Evolutionary conservation across 2,113 vertebrate species (phyloP).

Genomic region (Dascyllus trimaculatus): DNA sequence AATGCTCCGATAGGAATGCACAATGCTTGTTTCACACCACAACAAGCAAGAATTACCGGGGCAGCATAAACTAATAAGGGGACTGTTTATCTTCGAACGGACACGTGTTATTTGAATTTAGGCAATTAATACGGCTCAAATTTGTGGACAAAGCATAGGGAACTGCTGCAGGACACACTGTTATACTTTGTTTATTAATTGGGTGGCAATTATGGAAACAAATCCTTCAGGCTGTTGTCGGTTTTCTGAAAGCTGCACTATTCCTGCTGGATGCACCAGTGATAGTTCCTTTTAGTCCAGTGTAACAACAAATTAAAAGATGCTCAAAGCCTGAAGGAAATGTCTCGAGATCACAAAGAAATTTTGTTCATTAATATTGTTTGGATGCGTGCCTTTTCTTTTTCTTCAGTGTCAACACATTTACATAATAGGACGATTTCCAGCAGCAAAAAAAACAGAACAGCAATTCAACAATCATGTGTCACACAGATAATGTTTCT

Average conservation of each 20-base stretch:
- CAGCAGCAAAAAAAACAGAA: background rate
- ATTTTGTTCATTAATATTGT: slow-evolving; percentile 4
- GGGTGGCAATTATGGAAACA: slow-evolving; percentile 71
- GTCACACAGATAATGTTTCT: background rate
- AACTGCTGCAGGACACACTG: slow-evolving; percentile 56
- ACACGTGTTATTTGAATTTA: slow-evolving; percentile 66
- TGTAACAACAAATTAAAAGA: slow-evolving; percentile 25
- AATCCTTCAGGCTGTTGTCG: slow-evolving; percentile 58
- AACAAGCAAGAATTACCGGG: slow-evolving; percentile 43
- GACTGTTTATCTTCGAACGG: slow-evolving; percentile 69
- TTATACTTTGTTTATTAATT: slow-evolving; percentile 76
- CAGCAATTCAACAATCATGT: background rate
- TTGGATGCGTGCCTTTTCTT: background rate
- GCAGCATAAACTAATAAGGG: slow-evolving; percentile 52
- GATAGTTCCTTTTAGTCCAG: slow-evolving; percentile 29
- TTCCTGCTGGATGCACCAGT: slow-evolving; percentile 43
- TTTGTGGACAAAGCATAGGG: slow-evolving; percentile 64
- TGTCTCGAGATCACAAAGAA: background rate
- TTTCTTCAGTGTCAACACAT: background rate
- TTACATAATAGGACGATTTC: background rate
- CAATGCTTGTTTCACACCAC: slow-evolving; percentile 45
- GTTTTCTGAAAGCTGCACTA: slow-evolving; percentile 42
- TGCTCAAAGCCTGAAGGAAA: slow-evolving; percentile 2
- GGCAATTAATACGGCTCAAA: slow-evolving; percentile 45
- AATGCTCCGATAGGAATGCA: slow-evolving; percentile 29